Evolutionary conservation across 2,888 invertebrate genomes (phyloP), one percentile per base, ranked within the genome.

Genomic region (Lepidochrysops patricia): DNA sequence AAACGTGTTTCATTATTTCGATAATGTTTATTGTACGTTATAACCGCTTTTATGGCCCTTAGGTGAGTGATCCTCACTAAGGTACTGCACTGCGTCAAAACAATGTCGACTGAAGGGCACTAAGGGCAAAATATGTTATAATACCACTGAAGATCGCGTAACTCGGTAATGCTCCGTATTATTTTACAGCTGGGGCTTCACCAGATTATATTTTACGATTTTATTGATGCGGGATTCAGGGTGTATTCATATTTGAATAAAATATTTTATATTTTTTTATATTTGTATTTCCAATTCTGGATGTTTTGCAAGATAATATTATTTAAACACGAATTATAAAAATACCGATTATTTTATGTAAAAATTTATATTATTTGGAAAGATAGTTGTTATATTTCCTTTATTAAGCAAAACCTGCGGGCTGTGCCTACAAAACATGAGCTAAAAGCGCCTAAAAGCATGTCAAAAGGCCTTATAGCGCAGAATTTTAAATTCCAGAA

Each of bases 61-160:
- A 59, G 37, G 52, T 52, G 59, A 59, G 50, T 59, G 52, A 59
- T 52, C 59, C 48, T 9, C 15, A 6, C 52, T 57, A 58, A 61
- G 63, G 60, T 61, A 66, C 68, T 70, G 70, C 68, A 71, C 64
- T 70, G 70, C 66, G 69, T 65, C 69, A 69, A 65, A 62, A 64
- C 68, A 68, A 69, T 68, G 67, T 70, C 68, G 64, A 65, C 65
- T 63, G 64, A 68, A 70, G 67, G 69, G 66, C 65, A 59, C 56
- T 60, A 57, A 56, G 58, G 43, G 50, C 34, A 61, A 63, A 62
- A 64, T 66, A 58, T 60, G 37, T 57, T 34, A 62, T 60, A 61
- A 62, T 60, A 60, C 54, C 59, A 60, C 58, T 59, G 48, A 59
- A 50, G 61, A 61, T 57, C 49, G 58, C 52, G 26, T 35, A 26